A percentile compares a stretch with the other conserved stretches of the same genome.
phyloP scores from a whole-genome alignment of 2,888 invertebrate species.

The Criorhina ranunculi region DNA sequence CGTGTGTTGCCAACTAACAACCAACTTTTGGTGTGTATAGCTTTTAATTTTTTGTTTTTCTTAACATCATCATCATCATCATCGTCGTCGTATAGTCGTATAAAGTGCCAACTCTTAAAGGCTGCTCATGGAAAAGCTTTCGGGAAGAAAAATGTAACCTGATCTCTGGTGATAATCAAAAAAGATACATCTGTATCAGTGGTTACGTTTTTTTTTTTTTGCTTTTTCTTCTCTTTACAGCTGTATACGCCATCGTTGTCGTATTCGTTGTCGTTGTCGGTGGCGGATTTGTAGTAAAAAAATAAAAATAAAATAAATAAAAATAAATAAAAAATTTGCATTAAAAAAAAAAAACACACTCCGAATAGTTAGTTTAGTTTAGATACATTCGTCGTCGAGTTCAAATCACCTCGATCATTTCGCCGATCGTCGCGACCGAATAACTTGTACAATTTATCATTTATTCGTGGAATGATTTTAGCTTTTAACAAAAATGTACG shows the following conservation, averaged over 20 bases:
- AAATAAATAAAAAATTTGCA: slow-evolving; percentile 50
- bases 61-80: slow-evolving; percentile 18
- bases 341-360: slow-evolving; percentile 64
- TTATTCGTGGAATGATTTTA: slow-evolving; percentile 33
- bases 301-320: slow-evolving; percentile 29
- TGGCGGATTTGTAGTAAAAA: slow-evolving; percentile 47
- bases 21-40: slow-evolving; percentile 26
- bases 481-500: slow-evolving; percentile 50
- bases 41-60: slow-evolving; percentile 26
- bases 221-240: slow-evolving; percentile 23
- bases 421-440: slow-evolving; percentile 40
- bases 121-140: slow-evolving; percentile 55
- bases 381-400: slow-evolving; percentile 75
- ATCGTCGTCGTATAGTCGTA: not conserved
- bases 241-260: slow-evolving; percentile 39
- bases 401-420: slow-evolving; percentile 63
- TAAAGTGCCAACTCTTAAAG: slow-evolving; percentile 11
- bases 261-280: slow-evolving; percentile 30
- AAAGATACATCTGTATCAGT: slow-evolving; percentile 58
- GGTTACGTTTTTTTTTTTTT: slow-evolving; percentile 23
- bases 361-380: slow-evolving; percentile 75
- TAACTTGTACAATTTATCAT: slow-evolving; percentile 30
- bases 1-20: slow-evolving; percentile 4
- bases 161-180: slow-evolving; percentile 69
- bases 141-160: slow-evolving; percentile 71